phyloP scores from a whole-genome alignment of 2,113 vertebrate species.

The Nyctereutes procyonoides region DNA sequence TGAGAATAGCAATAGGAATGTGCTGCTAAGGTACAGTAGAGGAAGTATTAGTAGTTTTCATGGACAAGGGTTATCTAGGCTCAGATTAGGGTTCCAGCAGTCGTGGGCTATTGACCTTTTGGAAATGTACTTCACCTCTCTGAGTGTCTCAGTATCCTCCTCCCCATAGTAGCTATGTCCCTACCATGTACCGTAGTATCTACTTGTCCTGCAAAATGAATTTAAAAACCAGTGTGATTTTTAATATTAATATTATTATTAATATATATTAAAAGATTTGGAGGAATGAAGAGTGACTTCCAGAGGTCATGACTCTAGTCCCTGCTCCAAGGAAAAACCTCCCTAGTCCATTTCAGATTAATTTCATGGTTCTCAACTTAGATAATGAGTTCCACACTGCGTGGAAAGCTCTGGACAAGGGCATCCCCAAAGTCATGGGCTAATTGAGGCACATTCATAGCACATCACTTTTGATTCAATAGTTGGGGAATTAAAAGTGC shows the following conservation, averaged over 20 bases:
- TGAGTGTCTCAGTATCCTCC: neutral
- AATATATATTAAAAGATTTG: slow-evolving; percentile 8
- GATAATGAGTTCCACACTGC: slow-evolving; percentile 62
- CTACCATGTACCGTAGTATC: neutral
- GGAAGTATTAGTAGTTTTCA: neutral
- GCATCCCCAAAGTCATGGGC: slow-evolving; percentile 59
- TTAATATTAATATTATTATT: slow-evolving; percentile 63
- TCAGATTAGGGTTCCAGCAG: neutral
- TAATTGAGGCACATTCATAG: slow-evolving; percentile 50
- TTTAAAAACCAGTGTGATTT: slow-evolving; percentile 44
- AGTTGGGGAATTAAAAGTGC: slow-evolving; percentile 38
- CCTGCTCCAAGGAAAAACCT: slow-evolving; percentile 14
- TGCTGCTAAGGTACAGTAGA: neutral
- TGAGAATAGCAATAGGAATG: neutral
- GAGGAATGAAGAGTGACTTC: slow-evolving; percentile 56
- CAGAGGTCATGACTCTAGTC: slow-evolving; percentile 10
- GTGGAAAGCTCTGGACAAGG: slow-evolving; percentile 10
- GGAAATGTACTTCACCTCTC: neutral
- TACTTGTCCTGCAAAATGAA: neutral
- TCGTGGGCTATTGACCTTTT: neutral
- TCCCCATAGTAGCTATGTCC: neutral
- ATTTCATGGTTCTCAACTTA: slow-evolving; percentile 70
- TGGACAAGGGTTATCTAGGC: neutral
- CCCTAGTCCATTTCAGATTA: slow-evolving; percentile 59
- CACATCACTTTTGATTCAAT: slow-evolving; percentile 28